Conservation (phyloP, 2,888 invertebrate species). For the Pseudoips prasinana region DNA sequence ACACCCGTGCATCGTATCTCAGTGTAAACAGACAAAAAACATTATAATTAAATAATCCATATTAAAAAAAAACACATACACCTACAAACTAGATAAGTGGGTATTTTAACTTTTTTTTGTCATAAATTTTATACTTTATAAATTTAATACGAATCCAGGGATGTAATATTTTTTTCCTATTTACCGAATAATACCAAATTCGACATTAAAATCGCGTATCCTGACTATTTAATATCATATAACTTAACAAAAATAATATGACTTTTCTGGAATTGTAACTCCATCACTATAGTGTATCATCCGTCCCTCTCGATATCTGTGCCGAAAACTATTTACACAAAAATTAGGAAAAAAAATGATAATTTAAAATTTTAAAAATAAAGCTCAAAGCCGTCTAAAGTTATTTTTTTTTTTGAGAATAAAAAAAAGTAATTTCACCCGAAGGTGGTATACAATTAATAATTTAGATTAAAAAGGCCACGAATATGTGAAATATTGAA, state of each 20-base stretch:
- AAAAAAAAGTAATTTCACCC: slow-evolving; percentile 28
- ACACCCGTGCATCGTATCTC: slow-evolving; percentile 52
- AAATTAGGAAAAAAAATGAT: slow-evolving; percentile 29
- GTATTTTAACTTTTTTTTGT: slow-evolving; percentile 33
- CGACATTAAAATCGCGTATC: slow-evolving; percentile 18
- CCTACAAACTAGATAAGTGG: slow-evolving; percentile 75
- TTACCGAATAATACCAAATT: slow-evolving; percentile 23
- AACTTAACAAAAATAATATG: slow-evolving; percentile 43
- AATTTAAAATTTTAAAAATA: slow-evolving; percentile 42
- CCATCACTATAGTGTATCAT: slow-evolving; percentile 26
- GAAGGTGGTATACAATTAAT: slow-evolving; percentile 23
- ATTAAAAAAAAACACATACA: slow-evolving; percentile 69
- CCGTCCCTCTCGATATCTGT: slow-evolving; percentile 27
- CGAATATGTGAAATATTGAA: slow-evolving; percentile 41
- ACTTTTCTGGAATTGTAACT: slow-evolving; percentile 40
- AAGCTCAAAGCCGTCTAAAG: slow-evolving; percentile 51
- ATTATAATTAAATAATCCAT: slow-evolving; percentile 64
- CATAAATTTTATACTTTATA: slow-evolving; percentile 21
- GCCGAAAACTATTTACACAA: slow-evolving; percentile 46
- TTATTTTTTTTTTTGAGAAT: slow-evolving; percentile 33
- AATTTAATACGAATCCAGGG: slow-evolving; percentile 30
- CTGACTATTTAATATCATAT: slow-evolving; percentile 35
- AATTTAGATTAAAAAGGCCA: slow-evolving; percentile 55
- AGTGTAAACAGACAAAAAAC: slow-evolving; percentile 64
- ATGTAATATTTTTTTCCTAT: slow-evolving; percentile 12